Evolutionary conservation across 2,888 invertebrate genomes (phyloP).

Genomic region (Dicyrtoma fusca): DNA sequence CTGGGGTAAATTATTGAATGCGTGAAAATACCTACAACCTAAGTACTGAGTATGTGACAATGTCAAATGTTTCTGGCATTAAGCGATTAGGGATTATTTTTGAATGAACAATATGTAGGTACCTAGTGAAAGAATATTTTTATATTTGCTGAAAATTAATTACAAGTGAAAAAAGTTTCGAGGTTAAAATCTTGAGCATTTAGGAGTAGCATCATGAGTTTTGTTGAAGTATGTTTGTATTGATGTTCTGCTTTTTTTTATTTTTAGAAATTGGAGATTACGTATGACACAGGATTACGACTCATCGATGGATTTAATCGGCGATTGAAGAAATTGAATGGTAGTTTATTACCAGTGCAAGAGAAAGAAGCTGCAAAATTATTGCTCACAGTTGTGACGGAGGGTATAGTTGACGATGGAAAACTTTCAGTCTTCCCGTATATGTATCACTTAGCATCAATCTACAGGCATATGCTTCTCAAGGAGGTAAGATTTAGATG

Average conservation of each 20-base stretch:
- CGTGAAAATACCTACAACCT: too few species aligned
- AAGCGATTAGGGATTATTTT: too few species aligned
- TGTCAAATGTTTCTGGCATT: too few species aligned
- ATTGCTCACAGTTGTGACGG: neutral
- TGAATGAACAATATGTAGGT: too few species aligned
- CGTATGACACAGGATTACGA: constrained; percentile 3
- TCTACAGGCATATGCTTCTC: constrained; percentile 29
- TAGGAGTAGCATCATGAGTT: neutral
- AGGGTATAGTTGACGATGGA: neutral
- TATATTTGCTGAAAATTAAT: neutral
- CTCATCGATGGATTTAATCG: constrained; percentile 5
- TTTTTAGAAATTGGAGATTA: constrained; percentile 10
- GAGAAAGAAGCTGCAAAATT: neutral
- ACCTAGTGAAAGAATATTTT: neutral
- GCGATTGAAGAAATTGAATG: constrained; percentile 10
- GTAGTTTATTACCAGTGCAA: neutral
- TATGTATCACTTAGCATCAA: constrained; percentile 15
- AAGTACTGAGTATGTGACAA: too few species aligned
- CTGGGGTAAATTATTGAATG: too few species aligned
- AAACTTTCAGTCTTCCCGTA: neutral
- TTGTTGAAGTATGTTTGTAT: neutral
- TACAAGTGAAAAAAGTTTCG: neutral
- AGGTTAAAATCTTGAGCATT: neutral
- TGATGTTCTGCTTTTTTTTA: constrained; percentile 2
- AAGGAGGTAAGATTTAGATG: constrained; percentile 26